Evolutionary conservation across 2,888 invertebrate genomes (phyloP), one percentile per base, ranked within the genome.

Genomic region (Anticlea derivata): DNA sequence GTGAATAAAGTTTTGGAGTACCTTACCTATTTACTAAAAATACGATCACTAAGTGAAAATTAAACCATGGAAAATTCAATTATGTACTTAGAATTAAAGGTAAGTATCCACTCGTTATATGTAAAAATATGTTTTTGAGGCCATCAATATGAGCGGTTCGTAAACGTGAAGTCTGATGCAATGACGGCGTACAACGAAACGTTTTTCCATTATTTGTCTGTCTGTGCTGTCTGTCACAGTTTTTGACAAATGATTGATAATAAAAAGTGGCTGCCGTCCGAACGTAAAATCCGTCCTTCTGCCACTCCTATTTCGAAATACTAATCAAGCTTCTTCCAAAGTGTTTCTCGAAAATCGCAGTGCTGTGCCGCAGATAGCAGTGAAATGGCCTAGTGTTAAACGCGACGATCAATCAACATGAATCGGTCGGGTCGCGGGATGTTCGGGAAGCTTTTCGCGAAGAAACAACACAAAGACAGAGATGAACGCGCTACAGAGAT

Each of bases 401-500:
- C 64, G 66, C 58, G 62, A 65, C 60, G 53, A 73, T 61, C 68
- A 70, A 70, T 70, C 76, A 91, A 78, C 72, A 88, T 91, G 90
- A 88, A 87, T 80, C 83, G 89, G 63, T 83, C 91, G 63, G 79
- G 82, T 59, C 87, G 89, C 56, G 82, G 89, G 66, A 85, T 90
- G 68, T 89, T 91, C 72, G 85, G 88, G 58, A 91, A 91, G 75
- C 75, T 91, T 51, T 91, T 91, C 73, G 72, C 89, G 5, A 89
- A 89, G 70, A 91, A 88, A 67, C 80, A 80, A 55, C 73, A 77
- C 54, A 78, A 62, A 55, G 75, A 83, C 52, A 84, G 78, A 65
- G 90, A 91, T 68, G 92, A 92, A 53, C 78, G 91, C 24, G 93
- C 92, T 1, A 92, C 92, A 1, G 93, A 94, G 60, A 97, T 97